These are phyloP conservation scores for Oligia latruncula DNA, from an alignment of 2,888 invertebrate genomes.

Conservation along the genomic window DNA sequence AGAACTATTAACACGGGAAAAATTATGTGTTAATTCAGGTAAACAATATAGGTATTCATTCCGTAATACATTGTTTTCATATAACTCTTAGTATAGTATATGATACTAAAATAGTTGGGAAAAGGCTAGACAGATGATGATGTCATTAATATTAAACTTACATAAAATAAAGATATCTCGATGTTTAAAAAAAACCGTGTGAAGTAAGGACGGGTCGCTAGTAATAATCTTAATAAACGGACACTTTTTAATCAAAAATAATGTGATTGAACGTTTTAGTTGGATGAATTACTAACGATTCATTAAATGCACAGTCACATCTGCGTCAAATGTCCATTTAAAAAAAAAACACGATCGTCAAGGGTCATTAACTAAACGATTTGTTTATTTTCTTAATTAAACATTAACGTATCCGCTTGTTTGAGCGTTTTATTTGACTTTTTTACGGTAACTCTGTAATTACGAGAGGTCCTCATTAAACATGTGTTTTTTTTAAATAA, in stretches of 20 bases:
- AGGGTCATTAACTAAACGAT: slow-evolving; percentile 67
- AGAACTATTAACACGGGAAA: too few relatives aligned
- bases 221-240: not conserved
- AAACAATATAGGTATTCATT: too few relatives aligned
- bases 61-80: too few relatives aligned
- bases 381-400: slow-evolving; percentile 77
- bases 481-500: slow-evolving; percentile 63
- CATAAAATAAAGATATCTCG: not conserved
- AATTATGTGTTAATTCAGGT: too few relatives aligned
- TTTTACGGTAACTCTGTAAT: slow-evolving; percentile 72
- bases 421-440: slow-evolving; percentile 70
- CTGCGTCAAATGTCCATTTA: slow-evolving; percentile 12
- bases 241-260: not conserved
- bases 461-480: slow-evolving; percentile 63
- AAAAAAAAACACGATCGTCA: slow-evolving; percentile 39
- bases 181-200: not conserved
- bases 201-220: not conserved
- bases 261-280: slow-evolving; percentile 11
- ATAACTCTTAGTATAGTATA: too few relatives aligned
- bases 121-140: too few relatives aligned
- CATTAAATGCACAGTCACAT: slow-evolving; percentile 28
- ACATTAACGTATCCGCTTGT: slow-evolving; percentile 68
- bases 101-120: too few relatives aligned
- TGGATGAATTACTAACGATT: slow-evolving; percentile 18
- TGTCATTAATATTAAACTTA: too few relatives aligned